Evolutionary conservation across 2,888 invertebrate genomes (phyloP).

Genomic region (Stenodema calcarata): DNA sequence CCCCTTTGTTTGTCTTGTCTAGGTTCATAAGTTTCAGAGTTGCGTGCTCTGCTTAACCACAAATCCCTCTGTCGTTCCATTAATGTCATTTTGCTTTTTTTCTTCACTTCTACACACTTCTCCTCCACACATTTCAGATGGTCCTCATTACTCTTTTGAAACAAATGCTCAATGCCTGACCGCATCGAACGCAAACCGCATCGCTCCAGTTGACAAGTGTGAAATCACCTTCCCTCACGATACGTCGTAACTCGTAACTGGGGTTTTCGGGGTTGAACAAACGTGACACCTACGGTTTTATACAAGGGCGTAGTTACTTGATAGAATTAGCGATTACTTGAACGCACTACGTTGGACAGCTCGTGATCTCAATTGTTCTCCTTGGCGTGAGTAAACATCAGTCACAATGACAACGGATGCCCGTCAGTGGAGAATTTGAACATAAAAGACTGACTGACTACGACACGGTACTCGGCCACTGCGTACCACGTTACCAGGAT

Average conservation of each 20-base stretch:
- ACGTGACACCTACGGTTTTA: background rate
- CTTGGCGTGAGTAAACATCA: background rate
- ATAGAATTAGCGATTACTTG: background rate
- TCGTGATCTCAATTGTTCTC: background rate
- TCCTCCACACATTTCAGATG: background rate
- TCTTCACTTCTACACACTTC: background rate
- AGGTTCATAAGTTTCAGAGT: background rate
- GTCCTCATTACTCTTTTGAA: background rate
- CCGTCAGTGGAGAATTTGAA: background rate
- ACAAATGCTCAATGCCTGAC: background rate
- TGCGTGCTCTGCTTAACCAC: background rate
- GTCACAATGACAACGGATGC: background rate
- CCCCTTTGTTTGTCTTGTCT: background rate
- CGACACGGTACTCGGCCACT: too few species aligned
- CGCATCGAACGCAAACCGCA: background rate
- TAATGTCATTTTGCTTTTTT: background rate
- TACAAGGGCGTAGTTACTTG: background rate
- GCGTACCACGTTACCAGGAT: too few species aligned
- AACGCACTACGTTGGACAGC: background rate
- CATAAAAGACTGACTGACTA: too few species aligned
- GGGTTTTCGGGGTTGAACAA: background rate
- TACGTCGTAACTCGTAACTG: background rate
- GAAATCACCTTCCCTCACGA: background rate
- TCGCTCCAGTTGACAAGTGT: background rate
- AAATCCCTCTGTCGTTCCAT: background rate